A percentile compares a stretch with the other conserved stretches of the same genome.
These are phyloP conservation scores for Dufourea novaeangliae DNA, from an alignment of 1,140 invertebrate species.

Conservation along the genomic window DNA sequence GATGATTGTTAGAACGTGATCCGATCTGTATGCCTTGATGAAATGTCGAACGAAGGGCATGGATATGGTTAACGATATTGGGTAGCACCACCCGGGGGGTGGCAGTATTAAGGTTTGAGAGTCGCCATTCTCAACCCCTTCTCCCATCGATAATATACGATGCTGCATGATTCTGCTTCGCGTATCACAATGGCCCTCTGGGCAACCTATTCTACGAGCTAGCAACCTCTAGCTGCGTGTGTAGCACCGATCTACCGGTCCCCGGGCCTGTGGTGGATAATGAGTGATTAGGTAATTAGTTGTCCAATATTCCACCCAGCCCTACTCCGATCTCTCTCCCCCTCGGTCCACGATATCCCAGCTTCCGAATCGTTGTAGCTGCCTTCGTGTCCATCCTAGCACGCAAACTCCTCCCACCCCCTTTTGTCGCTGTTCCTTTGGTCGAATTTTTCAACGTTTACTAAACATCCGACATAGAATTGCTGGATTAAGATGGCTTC, in stretches of 20 bases:
- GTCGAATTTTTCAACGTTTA: too few relatives aligned
- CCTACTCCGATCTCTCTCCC: constrained; percentile 4
- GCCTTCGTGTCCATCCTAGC: background rate
- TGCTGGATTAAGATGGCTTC: background rate
- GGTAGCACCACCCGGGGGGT: background rate
- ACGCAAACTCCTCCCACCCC: too few relatives aligned
- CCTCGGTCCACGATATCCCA: too few relatives aligned
- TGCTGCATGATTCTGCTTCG: constrained; percentile 70
- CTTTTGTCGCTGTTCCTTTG: too few relatives aligned
- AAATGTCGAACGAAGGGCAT: background rate
- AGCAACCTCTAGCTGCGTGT: constrained; percentile 55
- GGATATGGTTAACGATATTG: constrained; percentile 11
- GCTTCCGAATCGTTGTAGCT: constrained; percentile 5
- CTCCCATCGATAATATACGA: constrained; percentile 69
- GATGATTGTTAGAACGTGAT: background rate
- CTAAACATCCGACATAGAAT: too few relatives aligned
- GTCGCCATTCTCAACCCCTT: constrained; percentile 17
- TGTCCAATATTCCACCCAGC: constrained; percentile 71
- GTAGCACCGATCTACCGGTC: constrained; percentile 62
- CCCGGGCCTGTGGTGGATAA: constrained; percentile 69
- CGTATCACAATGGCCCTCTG: constrained; percentile 69
- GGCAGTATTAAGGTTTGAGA: constrained; percentile 18
- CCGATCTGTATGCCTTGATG: too few relatives aligned
- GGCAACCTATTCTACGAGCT: constrained; percentile 65
- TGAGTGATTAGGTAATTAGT: constrained; percentile 76